These are phyloP conservation scores for Calliopum simillimum DNA, from an alignment of 2,888 invertebrate genomes.

Conservation along the genomic window DNA sequence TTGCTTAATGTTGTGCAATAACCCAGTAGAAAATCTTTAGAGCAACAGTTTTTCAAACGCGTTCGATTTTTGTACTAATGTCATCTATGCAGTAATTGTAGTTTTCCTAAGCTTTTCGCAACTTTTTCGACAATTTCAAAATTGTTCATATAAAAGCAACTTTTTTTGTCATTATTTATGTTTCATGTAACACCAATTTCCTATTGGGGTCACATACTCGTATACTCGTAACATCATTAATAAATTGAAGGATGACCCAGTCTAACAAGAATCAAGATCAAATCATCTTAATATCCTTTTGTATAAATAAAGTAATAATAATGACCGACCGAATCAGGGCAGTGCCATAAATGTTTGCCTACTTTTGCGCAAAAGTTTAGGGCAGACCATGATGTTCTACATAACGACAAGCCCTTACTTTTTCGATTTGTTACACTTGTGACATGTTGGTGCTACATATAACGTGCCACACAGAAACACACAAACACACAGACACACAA, in stretches of 20 bases:
- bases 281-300: conserved; percentile 24
- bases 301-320: conserved; percentile 28
- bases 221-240: conserved; percentile 21
- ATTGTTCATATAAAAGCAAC: no score
- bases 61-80: no score
- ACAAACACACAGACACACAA: no score
- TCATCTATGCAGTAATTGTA: no score
- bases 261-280: conserved; percentile 18
- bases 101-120: no score
- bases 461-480: no score
- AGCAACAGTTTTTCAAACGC: no score
- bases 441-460: neutral
- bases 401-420: conserved; percentile 23
- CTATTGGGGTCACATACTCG: neutral
- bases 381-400: neutral
- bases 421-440: conserved; percentile 1
- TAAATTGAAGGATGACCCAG: conserved; percentile 21
- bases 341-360: neutral
- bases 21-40: no score
- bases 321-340: conserved; percentile 20
- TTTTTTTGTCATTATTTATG: no score
- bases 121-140: no score
- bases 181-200: no score
- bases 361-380: neutral
- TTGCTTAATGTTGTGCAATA: no score